These are phyloP conservation scores for Hepsetus odoe DNA, from an alignment of 2,113 vertebrate genomes.

Conservation along the genomic window DNA sequence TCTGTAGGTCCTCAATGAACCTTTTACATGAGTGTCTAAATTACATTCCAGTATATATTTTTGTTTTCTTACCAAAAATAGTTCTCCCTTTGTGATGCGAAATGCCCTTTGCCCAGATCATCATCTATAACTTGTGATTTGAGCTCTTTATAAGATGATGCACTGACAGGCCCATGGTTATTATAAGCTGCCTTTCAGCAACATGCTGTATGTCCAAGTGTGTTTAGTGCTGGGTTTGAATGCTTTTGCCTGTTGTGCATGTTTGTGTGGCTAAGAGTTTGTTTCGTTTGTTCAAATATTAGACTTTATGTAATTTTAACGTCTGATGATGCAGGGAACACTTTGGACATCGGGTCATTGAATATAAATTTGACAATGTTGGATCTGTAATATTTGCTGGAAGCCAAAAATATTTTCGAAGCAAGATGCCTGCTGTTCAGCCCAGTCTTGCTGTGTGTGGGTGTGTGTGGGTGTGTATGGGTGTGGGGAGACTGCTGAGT, in stretches of 20 bases:
- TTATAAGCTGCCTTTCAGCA: slow-evolving; percentile 53
- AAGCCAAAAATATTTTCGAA: slow-evolving; percentile 70
- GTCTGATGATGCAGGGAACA: slow-evolving; percentile 60
- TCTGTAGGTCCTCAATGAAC: slow-evolving; percentile 40
- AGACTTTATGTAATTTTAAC: slow-evolving; percentile 41
- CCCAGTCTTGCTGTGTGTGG: not conserved
- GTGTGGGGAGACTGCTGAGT: not conserved
- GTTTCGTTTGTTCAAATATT: not conserved
- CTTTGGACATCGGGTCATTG: slow-evolving; percentile 57
- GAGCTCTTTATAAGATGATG: slow-evolving; percentile 46
- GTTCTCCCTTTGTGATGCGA: not conserved
- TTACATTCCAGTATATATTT: slow-evolving; percentile 39
- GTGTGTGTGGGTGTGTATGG: not conserved
- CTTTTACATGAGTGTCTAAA: slow-evolving; percentile 70
- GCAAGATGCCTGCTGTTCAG: not conserved
- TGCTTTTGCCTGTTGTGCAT: not conserved
- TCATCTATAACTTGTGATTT: slow-evolving; percentile 36
- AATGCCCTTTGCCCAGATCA: slow-evolving; percentile 9
- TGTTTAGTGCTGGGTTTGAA: slow-evolving; percentile 32
- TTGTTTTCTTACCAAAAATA: slow-evolving; percentile 42
- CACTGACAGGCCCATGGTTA: slow-evolving; percentile 43
- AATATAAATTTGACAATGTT: slow-evolving; percentile 55
- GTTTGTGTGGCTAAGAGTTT: slow-evolving; percentile 16
- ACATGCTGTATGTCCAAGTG: slow-evolving; percentile 39
- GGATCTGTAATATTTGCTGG: slow-evolving; percentile 51